Evolutionary conservation across 2,888 invertebrate genomes (phyloP), one percentile per base, ranked within the genome.

Genomic region (Mesochorus sp.): DNA sequence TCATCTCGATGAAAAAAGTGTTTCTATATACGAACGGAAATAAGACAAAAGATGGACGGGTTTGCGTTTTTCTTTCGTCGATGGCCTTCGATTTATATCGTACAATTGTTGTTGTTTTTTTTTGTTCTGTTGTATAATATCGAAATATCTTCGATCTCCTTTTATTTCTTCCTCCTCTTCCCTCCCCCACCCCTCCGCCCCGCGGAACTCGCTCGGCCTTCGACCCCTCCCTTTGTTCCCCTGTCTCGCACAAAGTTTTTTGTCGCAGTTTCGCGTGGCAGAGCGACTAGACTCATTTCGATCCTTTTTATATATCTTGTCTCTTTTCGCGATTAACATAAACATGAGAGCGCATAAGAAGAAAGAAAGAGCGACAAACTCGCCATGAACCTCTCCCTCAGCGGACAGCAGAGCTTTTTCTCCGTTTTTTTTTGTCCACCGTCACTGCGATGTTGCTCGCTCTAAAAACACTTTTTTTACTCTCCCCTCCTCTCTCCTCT

Each of bases 311-410:
- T n/a, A n/a, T 17, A 28, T 67, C 67, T 67, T 61, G 59, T 55
- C 24, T 53, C 26, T 66, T 19, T 10, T 21, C 53, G 10, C 53
- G 53, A 61, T 76, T 76, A 76, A 76, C 76, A 76, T 79, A 79
- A 76, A 76, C 76, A 76, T 57, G 79, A 76, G 77, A 10, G 44
- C 24, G 21, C 8, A 53, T 8, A 66, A 53, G 44, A 21, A n/a
- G 2, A 19, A 19, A 55, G 34, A 55, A 10, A 57, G 37, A 57
- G 31, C n/a, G 12, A 68, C 8, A 31, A 8, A 57, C 44, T 47
- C 21, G 34, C n/a, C 37, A n/a, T 26, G 64, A 19, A 51, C 31
- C 47, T 49, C 24, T 70, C 59, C 34, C 42, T 28, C 59, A 21
- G 26, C 53, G 44, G 31, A 34, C 26, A 67, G 31, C 76, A 72